These are phyloP conservation scores for Chiroxiphia lanceolata DNA, from an alignment of 2,797 vertebrate genomes.

Conservation along the genomic window DNA sequence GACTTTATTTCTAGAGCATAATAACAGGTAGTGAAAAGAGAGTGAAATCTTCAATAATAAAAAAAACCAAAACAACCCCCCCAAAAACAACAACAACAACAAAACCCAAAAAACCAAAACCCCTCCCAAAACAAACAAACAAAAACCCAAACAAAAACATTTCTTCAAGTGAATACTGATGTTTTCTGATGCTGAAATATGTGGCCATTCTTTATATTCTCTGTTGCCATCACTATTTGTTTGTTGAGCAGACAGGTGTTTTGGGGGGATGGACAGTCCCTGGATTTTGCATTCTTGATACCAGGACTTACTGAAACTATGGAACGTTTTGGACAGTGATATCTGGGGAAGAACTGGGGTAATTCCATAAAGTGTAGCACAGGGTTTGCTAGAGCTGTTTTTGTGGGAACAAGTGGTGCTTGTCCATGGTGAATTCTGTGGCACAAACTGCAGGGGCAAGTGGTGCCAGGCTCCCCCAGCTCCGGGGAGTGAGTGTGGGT, in stretches of 20 bases:
- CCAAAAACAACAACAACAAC: neutral
- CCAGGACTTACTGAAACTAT: neutral
- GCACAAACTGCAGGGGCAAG: neutral
- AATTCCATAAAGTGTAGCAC: neutral
- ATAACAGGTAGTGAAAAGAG: neutral
- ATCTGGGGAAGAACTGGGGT: neutral
- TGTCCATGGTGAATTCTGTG: neutral
- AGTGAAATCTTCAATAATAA: neutral
- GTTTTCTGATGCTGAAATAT: neutral
- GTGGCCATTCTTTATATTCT: neutral
- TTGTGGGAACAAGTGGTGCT: neutral
- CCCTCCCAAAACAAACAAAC: neutral
- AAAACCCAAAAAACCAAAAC: neutral
- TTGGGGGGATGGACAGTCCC: neutral
- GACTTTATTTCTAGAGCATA: neutral
- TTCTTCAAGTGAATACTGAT: neutral
- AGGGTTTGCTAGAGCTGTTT: neutral
- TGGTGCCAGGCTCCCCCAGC: rapidly evolving
- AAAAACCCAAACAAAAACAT: neutral
- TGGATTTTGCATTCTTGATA: neutral
- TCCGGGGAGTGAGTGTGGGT: neutral
- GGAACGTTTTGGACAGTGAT: neutral
- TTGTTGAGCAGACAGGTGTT: neutral
- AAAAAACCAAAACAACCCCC: neutral
- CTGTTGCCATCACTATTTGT: neutral